A percentile compares a stretch with the other conserved stretches of the same genome.
phyloP scores from a whole-genome alignment of 2,113 vertebrate genomes.

The Tychaedon coryphoeus region DNA sequence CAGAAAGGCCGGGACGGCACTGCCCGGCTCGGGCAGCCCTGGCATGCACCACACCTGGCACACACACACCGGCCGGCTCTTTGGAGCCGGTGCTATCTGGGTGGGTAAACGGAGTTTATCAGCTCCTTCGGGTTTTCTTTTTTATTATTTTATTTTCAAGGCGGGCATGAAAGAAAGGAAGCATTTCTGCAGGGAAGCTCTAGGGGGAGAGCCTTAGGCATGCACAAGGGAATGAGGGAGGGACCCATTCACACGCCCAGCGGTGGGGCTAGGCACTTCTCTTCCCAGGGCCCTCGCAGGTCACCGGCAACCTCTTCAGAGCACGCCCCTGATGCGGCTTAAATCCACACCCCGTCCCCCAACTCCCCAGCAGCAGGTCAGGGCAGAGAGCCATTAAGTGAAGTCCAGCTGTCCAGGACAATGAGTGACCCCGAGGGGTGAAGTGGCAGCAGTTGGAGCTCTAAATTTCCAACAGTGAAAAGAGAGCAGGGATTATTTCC shows the following conservation, averaged over 20 bases:
- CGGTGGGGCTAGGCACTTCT: fast-evolving
- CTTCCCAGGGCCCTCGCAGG: fast-evolving
- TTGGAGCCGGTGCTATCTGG: neutral
- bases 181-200: neutral
- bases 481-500: neutral
- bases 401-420: fast-evolving
- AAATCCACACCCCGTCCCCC: fast-evolving
- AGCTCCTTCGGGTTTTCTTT: no score
- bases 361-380: neutral
- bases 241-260: fast-evolving
- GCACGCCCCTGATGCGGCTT: neutral
- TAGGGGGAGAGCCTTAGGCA: fast-evolving
- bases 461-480: neutral
- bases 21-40: neutral
- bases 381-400: neutral
- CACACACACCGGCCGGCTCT: fast-evolving
- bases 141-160: neutral
- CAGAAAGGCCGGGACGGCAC: neutral
- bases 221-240: neutral
- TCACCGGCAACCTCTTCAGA: neutral
- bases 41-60: neutral
- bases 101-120: neutral
- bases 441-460: neutral
- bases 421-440: neutral
- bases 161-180: neutral